Percentiles rank a stretch among this genome's conserved stretches.
Conservation (phyloP, 1,140 invertebrate species). For the Zophobas atratus region DNA sequence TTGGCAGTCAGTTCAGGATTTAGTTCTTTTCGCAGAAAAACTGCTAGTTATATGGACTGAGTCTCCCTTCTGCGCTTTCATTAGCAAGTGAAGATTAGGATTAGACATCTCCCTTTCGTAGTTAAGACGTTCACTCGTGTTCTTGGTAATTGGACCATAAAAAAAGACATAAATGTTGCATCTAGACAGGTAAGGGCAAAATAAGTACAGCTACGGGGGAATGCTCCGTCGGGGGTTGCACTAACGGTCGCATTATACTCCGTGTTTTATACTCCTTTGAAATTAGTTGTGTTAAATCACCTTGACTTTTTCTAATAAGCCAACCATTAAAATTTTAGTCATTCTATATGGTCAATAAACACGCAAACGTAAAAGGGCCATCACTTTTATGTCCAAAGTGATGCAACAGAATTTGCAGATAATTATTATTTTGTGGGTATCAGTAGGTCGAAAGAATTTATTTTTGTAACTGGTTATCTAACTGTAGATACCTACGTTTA, state of each 20-base stretch:
- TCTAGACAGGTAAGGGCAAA: conserved; percentile 50
- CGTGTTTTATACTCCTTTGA: background rate
- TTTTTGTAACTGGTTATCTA: no score
- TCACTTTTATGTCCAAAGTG: no score
- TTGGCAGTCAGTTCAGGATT: background rate
- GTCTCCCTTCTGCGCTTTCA: conserved; percentile 16
- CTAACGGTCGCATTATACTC: conserved; percentile 28
- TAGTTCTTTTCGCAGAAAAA: background rate
- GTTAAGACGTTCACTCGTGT: conserved; percentile 39
- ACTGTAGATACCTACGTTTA: no score
- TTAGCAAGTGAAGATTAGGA: conserved; percentile 34
- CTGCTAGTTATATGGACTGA: background rate
- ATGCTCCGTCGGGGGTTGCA: conserved; percentile 45
- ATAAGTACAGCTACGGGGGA: conserved; percentile 46
- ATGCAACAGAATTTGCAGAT: no score
- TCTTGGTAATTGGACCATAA: conserved; percentile 52
- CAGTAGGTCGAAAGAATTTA: no score
- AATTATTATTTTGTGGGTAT: no score
- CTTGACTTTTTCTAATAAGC: background rate
- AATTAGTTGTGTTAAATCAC: conserved; percentile 16
- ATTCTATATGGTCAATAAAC: no score
- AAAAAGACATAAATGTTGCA: conserved; percentile 51
- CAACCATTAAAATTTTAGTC: background rate
- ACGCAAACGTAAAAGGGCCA: no score
- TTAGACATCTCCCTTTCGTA: conserved; percentile 27